A percentile compares a stretch with the other conserved stretches of the same genome.
phyloP scores from a whole-genome alignment of 2,888 invertebrate genomes.

The Eilema depressum region DNA sequence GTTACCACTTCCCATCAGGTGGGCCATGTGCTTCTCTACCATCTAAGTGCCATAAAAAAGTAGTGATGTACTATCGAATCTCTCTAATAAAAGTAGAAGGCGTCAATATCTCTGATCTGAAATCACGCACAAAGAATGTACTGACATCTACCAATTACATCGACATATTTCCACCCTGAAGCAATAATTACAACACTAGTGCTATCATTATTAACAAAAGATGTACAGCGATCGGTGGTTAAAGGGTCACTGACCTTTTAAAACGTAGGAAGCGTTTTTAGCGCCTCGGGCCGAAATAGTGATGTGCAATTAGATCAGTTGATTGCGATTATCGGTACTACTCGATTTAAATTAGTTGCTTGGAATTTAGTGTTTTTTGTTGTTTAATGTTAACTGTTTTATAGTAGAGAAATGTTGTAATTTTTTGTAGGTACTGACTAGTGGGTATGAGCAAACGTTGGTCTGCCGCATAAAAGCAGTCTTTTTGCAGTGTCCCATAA shows the following conservation, averaged over 20 bases:
- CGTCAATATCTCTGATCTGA: background rate
- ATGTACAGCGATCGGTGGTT: conserved; percentile 24
- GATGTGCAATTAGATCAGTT: conserved; percentile 37
- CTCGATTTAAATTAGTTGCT: background rate
- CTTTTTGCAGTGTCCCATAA: no score
- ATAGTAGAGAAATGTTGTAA: no score
- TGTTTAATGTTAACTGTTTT: background rate
- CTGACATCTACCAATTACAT: conserved; percentile 9
- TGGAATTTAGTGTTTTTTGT: background rate
- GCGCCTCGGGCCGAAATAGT: conserved; percentile 38
- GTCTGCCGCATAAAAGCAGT: no score
- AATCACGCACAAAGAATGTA: background rate
- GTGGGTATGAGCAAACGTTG: no score
- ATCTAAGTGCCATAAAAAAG: no score
- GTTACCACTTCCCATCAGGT: no score
- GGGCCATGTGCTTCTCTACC: no score
- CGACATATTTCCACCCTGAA: background rate
- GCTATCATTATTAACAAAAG: conserved; percentile 16
- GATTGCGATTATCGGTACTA: conserved; percentile 19
- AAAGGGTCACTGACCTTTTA: conserved; percentile 32
- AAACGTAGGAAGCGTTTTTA: conserved; percentile 32
- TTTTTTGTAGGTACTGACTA: no score
- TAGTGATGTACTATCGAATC: no score
- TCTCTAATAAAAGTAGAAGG: background rate
- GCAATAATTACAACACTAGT: conserved; percentile 11